Conservation (phyloP, 2,888 invertebrate genomes). For the Rhingia rostrata region DNA sequence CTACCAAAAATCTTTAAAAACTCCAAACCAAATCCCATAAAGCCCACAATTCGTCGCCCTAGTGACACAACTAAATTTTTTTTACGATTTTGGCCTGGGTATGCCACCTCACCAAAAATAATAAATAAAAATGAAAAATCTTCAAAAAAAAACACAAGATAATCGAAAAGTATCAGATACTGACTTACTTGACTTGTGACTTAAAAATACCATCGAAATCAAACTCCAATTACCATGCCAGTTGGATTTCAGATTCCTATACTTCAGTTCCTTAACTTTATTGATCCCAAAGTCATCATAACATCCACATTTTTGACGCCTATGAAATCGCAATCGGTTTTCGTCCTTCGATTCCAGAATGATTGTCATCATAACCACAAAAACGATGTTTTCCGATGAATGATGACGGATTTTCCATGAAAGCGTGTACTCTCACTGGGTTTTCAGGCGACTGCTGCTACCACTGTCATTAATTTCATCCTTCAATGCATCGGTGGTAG, state of each 20-base stretch:
- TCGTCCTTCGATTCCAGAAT: constrained; percentile 7
- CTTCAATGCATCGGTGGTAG: constrained; percentile 10
- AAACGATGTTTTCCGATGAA: constrained; percentile 43
- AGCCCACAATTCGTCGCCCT: neutral
- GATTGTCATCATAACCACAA: constrained; percentile 38
- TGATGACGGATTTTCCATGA: constrained; percentile 37
- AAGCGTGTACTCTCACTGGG: constrained; percentile 18
- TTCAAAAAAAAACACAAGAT: too few species aligned
- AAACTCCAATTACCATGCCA: neutral
- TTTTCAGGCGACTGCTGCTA: constrained; percentile 19
- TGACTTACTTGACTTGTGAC: too few species aligned
- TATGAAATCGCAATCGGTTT: constrained; percentile 3
- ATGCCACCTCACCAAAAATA: too few species aligned
- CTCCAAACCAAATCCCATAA: too few species aligned
- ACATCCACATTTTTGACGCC: constrained; percentile 29
- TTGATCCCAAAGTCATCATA: neutral
- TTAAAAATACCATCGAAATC: neutral
- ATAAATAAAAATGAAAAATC: too few species aligned
- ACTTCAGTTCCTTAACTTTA: constrained; percentile 4
- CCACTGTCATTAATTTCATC: constrained; percentile 45
- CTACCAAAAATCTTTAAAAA: too few species aligned
- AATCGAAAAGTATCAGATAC: too few species aligned
- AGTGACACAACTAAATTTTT: too few species aligned
- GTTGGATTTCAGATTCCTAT: neutral
- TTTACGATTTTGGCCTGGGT: too few species aligned